Conservation (phyloP, 1,140 invertebrate genomes). For the Whitmania pigra region DNA sequence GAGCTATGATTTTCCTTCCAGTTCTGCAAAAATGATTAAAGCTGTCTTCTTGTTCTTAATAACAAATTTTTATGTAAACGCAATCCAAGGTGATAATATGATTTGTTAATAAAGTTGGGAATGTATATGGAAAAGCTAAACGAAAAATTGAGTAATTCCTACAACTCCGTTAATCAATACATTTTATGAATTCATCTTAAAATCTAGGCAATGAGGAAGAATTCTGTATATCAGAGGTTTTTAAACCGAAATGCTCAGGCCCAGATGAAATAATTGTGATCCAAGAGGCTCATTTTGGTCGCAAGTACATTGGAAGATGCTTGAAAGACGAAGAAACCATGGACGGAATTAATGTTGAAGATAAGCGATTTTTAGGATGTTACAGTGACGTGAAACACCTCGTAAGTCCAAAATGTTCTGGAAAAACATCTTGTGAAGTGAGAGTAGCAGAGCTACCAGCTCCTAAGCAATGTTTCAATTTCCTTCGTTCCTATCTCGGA, state of each 20-base stretch:
- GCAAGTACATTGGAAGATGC: neutral
- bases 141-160: too few relatives aligned
- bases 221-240: neutral
- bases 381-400: neutral
- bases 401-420: neutral
- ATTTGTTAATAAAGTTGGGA: too few relatives aligned
- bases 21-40: too few relatives aligned
- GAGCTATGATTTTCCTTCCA: too few relatives aligned
- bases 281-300: neutral
- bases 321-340: neutral
- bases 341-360: neutral
- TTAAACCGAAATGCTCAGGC: neutral
- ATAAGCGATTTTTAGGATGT: neutral
- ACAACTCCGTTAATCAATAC: too few relatives aligned
- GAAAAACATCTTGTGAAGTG: neutral
- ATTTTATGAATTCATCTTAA: too few relatives aligned
- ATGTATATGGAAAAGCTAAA: too few relatives aligned
- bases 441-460: neutral
- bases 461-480: neutral
- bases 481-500: neutral
- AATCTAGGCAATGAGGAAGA: neutral
- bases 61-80: too few relatives aligned
- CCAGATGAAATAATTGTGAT: conserved; percentile 7
- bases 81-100: too few relatives aligned
- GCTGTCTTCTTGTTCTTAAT: too few relatives aligned